Evolutionary conservation across 2,888 invertebrate species (phyloP), one percentile per base, ranked within the genome.

Genomic region (Leptinotarsa haldemani): DNA sequence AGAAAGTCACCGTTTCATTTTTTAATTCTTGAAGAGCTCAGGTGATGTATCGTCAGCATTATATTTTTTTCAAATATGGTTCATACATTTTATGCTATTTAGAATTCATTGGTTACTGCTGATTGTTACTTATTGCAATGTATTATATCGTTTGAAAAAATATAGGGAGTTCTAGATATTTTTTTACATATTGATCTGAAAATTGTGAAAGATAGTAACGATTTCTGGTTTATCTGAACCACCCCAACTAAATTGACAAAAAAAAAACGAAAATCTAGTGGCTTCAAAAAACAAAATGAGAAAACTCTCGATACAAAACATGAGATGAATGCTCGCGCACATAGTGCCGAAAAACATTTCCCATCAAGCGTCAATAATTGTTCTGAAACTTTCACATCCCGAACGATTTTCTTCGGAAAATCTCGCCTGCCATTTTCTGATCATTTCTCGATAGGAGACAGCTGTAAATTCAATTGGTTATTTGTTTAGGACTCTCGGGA

Each of bases 381-480:
- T 82, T 84, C 82, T 83, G 82, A 82, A 83, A 83, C 77, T 74
- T 74, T 72, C 69, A 69, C n/a, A 53, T 66, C 71, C 73, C 70
- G 66, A 66, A 53, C 22, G 64, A 68, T 47, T 52, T 30, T 18
- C 66, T 53, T 4, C 16, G 12, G 4, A 7, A 66, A 48, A 20
- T 65, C 16, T 25, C 22, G 16, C 4, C 56, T 7, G 46, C 22
- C 65, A 46, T 56, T 22, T 56, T 56, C 22, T 22, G 20, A 22
- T 20, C 2, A 22, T 71, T 65, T 58, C 70, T 52, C 30, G 65
- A 67, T 66, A 74, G 67, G 50, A 65, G 52, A 67, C 68, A 69
- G 65, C 56, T 71, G 74, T 56, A 76, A 75, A 77, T 77, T 76
- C 78, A 71, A 73, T 75, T 74, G 75, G 69, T 68, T 66, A 61